Percentiles rank a stretch among this genome's conserved stretches.
Conservation (phyloP, 1,140 invertebrate genomes). For the Atopsyche davidsoni region DNA sequence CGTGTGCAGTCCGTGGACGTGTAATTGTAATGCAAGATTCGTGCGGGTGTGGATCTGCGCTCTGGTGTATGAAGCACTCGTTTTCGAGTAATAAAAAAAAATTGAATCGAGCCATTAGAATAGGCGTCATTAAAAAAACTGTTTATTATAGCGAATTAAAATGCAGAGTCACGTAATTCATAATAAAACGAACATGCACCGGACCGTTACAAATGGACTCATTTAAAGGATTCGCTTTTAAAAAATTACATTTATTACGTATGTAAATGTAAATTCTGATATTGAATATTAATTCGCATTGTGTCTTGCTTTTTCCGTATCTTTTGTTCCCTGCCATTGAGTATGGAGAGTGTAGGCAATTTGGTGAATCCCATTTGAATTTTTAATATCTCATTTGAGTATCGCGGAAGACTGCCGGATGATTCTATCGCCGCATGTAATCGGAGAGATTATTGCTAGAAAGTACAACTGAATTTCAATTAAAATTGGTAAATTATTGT, state of each 20-base stretch:
- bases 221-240: slow-evolving; percentile 18
- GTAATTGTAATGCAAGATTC: too few species aligned
- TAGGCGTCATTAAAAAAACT: slow-evolving; percentile 22
- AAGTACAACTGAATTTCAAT: too few species aligned
- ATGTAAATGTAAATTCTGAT: slow-evolving; percentile 24
- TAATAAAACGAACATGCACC: slow-evolving; percentile 26
- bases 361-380: too few species aligned
- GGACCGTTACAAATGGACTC: slow-evolving; percentile 24
- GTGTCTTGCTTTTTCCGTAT: background rate
- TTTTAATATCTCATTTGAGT: slow-evolving; percentile 2
- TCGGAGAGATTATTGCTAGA: too few species aligned
- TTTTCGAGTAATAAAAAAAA: slow-evolving; percentile 14
- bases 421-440: too few species aligned
- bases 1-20: too few species aligned
- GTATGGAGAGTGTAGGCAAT: too few species aligned
- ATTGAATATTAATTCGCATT: slow-evolving; percentile 19
- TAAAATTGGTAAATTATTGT: too few species aligned
- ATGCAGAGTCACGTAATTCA: slow-evolving; percentile 26
- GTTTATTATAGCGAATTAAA: slow-evolving; percentile 27
- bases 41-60: background rate
- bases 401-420: too few species aligned
- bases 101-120: slow-evolving; percentile 25
- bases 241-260: slow-evolving; percentile 22
- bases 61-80: too few species aligned
- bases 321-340: too few species aligned